phyloP scores from a whole-genome alignment of 2,888 invertebrate genomes.

The Drosophila neotestacea region DNA sequence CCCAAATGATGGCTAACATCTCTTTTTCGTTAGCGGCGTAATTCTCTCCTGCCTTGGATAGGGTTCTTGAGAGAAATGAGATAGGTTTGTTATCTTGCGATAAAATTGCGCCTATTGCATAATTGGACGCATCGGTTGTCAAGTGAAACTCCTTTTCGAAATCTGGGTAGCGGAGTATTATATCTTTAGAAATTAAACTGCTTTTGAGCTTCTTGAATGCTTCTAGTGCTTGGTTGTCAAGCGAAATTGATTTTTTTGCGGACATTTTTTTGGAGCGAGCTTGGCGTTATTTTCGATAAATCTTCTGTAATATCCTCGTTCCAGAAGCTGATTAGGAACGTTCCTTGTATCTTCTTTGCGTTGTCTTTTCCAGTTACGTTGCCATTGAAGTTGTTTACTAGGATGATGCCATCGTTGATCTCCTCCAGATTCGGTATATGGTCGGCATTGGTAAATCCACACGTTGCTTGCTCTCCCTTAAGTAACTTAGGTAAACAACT shows the following conservation, averaged over 20 bases:
- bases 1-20: background rate
- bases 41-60: background rate
- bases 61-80: conserved; percentile 2
- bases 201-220: conserved; percentile 3
- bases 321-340: background rate
- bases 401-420: background rate
- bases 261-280: conserved; percentile 6
- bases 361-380: background rate
- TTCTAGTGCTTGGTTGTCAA: background rate
- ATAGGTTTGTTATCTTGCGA: conserved; percentile 5
- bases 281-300: too few species aligned
- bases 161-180: too few species aligned
- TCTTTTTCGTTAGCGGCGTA: background rate
- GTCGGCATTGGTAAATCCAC: conserved; percentile 3
- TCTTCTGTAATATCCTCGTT: too few species aligned
- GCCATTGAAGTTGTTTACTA: background rate
- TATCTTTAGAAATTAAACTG: background rate
- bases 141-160: conserved; percentile 8
- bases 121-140: conserved; percentile 2
- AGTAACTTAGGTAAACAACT: conserved; percentile 6
- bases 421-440: background rate
- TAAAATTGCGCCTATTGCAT: background rate
- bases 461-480: background rate
- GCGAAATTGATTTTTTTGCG: conserved; percentile 4
- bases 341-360: background rate